phyloP scores from a whole-genome alignment of 2,113 vertebrate species.

The Apeltes quadracus region DNA sequence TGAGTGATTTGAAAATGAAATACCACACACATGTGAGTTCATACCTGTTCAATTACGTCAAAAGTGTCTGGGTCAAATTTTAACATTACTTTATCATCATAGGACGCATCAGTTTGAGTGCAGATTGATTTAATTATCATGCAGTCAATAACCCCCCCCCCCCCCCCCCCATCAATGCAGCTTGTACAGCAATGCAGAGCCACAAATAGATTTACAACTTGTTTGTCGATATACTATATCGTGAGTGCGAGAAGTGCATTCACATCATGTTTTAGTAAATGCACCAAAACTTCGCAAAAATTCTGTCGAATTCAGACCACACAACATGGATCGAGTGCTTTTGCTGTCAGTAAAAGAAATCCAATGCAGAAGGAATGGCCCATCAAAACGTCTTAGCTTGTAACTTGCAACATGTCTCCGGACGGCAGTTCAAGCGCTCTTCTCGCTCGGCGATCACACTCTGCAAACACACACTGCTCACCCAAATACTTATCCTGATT shows the following conservation, averaged over 20 bases:
- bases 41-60: neutral
- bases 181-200: neutral
- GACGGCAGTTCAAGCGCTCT: too few relatives aligned
- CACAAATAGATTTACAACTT: neutral
- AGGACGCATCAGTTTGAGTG: neutral
- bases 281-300: neutral
- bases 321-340: neutral
- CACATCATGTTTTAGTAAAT: neutral
- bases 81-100: neutral
- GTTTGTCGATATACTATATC: too few relatives aligned
- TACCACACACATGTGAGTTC: neutral
- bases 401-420: neutral
- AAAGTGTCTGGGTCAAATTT: neutral
- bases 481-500: neutral
- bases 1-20: neutral
- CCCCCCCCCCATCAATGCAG: neutral
- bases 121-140: slow-evolving; percentile 8
- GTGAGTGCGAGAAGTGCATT: neutral
- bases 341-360: neutral
- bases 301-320: neutral
- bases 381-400: neutral
- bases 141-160: neutral
- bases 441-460: too few relatives aligned
- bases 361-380: neutral
- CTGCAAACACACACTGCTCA: neutral